Evolutionary conservation across 92 coral and sea anemone species (phyloP).

Genomic region (Epizoanthus fatuus): DNA sequence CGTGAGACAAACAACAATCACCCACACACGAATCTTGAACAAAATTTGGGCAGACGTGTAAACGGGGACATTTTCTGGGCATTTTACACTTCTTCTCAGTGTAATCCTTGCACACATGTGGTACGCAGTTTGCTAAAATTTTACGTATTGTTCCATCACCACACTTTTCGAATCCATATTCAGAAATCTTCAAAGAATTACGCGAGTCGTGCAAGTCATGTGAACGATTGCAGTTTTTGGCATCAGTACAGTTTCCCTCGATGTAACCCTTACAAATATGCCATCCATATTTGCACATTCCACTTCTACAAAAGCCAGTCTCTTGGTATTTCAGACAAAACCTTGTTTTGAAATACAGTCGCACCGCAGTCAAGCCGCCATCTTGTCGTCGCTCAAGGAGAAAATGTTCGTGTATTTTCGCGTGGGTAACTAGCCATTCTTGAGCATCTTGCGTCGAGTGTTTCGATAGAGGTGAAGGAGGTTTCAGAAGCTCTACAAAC

Average conservation of each 20-base stretch:
- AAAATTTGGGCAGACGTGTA: slow-evolving; percentile 55
- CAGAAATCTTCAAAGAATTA: slow-evolving; percentile 33
- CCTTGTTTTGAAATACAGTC: slow-evolving; percentile 46
- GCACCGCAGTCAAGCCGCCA: slow-evolving; percentile 31
- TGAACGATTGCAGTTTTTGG: slow-evolving; percentile 31
- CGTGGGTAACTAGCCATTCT: slow-evolving; percentile 63
- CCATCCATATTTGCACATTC: slow-evolving; percentile 24
- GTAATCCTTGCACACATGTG: slow-evolving; percentile 49
- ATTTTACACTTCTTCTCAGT: slow-evolving; percentile 24
- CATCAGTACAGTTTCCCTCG: slow-evolving; percentile 45
- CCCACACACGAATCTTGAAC: slow-evolving; percentile 33
- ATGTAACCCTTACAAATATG: slow-evolving; percentile 59
- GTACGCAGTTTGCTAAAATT: slow-evolving; percentile 48
- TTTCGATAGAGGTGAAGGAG: slow-evolving; percentile 75
- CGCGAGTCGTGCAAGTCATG: slow-evolving; percentile 44
- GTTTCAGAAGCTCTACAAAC: slow-evolving; percentile 56
- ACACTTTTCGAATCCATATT: slow-evolving; percentile 46
- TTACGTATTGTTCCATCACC: neutral
- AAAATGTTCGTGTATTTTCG: slow-evolving; percentile 34
- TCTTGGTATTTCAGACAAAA: slow-evolving; percentile 64
- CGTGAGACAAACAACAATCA: slow-evolving; percentile 45
- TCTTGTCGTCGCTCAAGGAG: slow-evolving; percentile 32
- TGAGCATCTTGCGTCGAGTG: slow-evolving; percentile 38
- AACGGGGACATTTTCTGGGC: slow-evolving; percentile 19
- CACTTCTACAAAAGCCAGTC: slow-evolving; percentile 49